phyloP scores from a whole-genome alignment of 2,888 invertebrate genomes.

The Stenurella melanura region DNA sequence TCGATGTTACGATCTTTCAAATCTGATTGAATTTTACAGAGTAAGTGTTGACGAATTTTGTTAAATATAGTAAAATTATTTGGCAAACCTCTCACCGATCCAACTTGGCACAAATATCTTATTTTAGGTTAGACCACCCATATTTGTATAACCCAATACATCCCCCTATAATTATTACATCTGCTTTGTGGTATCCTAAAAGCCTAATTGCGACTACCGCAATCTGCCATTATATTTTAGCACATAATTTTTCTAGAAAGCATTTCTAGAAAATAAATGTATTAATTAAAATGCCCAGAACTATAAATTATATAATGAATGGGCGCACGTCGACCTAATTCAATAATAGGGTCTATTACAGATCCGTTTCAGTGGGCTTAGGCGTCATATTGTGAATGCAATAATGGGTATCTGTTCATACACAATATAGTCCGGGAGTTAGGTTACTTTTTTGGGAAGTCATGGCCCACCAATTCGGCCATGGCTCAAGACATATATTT shows the following conservation, averaged over 20 bases:
- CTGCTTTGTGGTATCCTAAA: neutral
- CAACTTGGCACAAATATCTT: neutral
- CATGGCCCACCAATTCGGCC: no score
- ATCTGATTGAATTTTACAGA: no score
- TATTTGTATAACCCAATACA: neutral
- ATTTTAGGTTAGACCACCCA: neutral
- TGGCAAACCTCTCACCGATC: neutral
- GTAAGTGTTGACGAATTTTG: no score
- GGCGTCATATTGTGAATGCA: slow-evolving; percentile 48
- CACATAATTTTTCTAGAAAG: slow-evolving; percentile 43
- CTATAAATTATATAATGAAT: slow-evolving; percentile 51
- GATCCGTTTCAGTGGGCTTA: slow-evolving; percentile 40
- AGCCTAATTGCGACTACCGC: slow-evolving; percentile 29
- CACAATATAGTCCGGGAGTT: no score
- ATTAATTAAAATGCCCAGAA: slow-evolving; percentile 35
- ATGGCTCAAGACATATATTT: no score
- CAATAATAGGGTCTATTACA: slow-evolving; percentile 36
- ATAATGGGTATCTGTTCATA: slow-evolving; percentile 15
- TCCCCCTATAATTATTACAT: slow-evolving; percentile 7
- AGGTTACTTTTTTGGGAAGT: no score
- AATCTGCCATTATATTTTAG: slow-evolving; percentile 50
- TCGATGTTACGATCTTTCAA: no score
- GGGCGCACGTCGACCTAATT: slow-evolving; percentile 47
- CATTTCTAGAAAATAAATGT: slow-evolving; percentile 19
- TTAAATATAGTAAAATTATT: neutral